Conservation (phyloP, 2,797 vertebrate species). For the Danio tinwini region DNA sequence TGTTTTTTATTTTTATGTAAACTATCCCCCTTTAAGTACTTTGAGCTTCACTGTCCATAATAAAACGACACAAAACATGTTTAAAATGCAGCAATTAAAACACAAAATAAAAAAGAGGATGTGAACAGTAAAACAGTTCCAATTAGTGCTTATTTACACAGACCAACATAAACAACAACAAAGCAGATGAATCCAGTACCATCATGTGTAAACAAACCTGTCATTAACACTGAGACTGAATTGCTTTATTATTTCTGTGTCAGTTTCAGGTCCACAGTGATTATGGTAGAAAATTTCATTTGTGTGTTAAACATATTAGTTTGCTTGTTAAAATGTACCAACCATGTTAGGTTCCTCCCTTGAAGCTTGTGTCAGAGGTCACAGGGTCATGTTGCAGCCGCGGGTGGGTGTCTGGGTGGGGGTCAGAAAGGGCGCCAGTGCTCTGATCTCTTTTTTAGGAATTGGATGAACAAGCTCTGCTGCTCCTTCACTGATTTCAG, state of each 20-base stretch:
- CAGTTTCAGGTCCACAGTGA: not conserved
- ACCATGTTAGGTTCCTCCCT: constrained; percentile 54
- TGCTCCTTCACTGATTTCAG: not conserved
- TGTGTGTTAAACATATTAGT: constrained; percentile 5
- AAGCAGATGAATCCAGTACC: not conserved
- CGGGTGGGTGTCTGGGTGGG: constrained; percentile 51
- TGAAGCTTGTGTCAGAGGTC: constrained; percentile 72
- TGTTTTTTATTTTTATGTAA: too few relatives aligned
- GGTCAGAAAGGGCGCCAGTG: constrained; percentile 50
- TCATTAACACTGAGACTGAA: not conserved
- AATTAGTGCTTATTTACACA: not conserved
- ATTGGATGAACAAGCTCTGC: constrained; percentile 29
- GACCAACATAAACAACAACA: not conserved
- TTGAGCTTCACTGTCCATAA: not conserved
- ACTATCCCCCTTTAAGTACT: too few relatives aligned
- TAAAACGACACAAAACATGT: not conserved
- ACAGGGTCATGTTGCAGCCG: constrained; percentile 63
- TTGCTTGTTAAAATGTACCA: constrained; percentile 32
- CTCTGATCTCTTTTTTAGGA: constrained; percentile 59
- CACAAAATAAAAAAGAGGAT: not conserved
- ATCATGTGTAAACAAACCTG: not conserved
- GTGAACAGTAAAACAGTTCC: not conserved
- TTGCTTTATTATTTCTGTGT: not conserved
- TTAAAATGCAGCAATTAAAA: not conserved
- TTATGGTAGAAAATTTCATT: not conserved